Percentiles rank a stretch among this genome's conserved stretches.
These are phyloP conservation scores for Tribolium madens DNA, from an alignment of 1,140 invertebrate genomes.

Conservation along the genomic window DNA sequence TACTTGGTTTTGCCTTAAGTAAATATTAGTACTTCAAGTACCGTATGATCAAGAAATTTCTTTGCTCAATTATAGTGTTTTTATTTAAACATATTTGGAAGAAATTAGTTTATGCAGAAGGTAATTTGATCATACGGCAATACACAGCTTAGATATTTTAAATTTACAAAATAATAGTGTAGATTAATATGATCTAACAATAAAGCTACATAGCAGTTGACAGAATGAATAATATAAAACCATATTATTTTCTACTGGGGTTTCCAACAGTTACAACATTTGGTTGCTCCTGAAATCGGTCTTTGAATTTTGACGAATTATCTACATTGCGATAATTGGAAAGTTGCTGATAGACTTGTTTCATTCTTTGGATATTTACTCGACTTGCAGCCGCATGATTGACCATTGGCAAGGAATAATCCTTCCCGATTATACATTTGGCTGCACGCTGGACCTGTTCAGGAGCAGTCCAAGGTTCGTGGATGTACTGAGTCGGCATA, in stretches of 20 bases:
- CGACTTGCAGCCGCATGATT: constrained; percentile 81
- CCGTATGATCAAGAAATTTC: too few species aligned
- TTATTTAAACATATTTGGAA: too few species aligned
- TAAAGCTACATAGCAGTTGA: neutral
- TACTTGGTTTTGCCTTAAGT: too few species aligned
- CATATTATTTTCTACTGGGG: constrained; percentile 21
- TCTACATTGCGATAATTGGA: constrained; percentile 71
- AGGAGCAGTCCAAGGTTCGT: constrained; percentile 91
- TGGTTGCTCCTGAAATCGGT: constrained; percentile 47
- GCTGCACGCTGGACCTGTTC: constrained; percentile 81
- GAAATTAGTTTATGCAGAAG: too few species aligned
- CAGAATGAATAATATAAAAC: neutral
- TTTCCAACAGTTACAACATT: constrained; percentile 52
- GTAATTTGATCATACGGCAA: too few species aligned
- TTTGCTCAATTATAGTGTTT: too few species aligned
- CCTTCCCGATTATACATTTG: constrained; percentile 85
- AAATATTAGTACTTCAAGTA: too few species aligned
- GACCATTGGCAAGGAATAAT: constrained; percentile 90
- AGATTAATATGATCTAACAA: neutral
- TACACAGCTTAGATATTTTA: too few species aligned
- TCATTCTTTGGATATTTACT: constrained; percentile 88
- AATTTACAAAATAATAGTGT: neutral
- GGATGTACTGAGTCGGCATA: constrained; percentile 87
- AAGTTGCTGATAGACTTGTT: constrained; percentile 87
- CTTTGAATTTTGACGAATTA: constrained; percentile 41